Evolutionary conservation across 2,888 invertebrate genomes (phyloP), one percentile per base, ranked within the genome.

Genomic region (Celastrina argiolus): DNA sequence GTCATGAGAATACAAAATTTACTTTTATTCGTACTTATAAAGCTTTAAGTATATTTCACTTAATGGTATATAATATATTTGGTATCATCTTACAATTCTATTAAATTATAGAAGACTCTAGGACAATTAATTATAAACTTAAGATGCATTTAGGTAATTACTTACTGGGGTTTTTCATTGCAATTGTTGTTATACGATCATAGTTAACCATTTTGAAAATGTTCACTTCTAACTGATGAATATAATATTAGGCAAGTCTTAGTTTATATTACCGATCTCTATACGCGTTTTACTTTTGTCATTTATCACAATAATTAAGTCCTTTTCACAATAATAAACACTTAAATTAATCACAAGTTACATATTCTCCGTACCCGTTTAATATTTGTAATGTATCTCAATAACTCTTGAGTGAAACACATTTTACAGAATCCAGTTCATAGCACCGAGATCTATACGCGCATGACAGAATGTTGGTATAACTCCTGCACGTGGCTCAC

Each of bases 401-500:
- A 51, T 45, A 36, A 36, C 2, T 5, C 18, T 45, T 18, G 10
- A 36, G 12, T 36, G 5, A 28, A 28, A 28, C 26, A n/a, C n/a
- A n/a, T 12, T 51, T 51, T 12, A 26, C 51, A 51, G 51, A 51
- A 51, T 51, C 12, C 26, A 26, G 22, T 22, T 51, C 14, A 51
- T 22, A 45, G 10, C 18, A 45, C 45, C 16, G 18, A 22, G 8
- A 10, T 51, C 51, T 22, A 51, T 51, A 51, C 22, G 51, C 26
- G 51, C 51, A 51, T 22, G 51, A 22, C 51, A 51, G 51, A 51
- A 51, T 51, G 22, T 51, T 16, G 16, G 45, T 51, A 26, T 12
- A 22, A 51, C 22, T 22, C 10, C 45, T 51, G 51, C 51, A 51
- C 51, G 51, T 51, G 51, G 51, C 22, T 51, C 51, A 51, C 51